Evolutionary conservation across 2,888 invertebrate species (phyloP).

Genomic region (Fragum sueziense): DNA sequence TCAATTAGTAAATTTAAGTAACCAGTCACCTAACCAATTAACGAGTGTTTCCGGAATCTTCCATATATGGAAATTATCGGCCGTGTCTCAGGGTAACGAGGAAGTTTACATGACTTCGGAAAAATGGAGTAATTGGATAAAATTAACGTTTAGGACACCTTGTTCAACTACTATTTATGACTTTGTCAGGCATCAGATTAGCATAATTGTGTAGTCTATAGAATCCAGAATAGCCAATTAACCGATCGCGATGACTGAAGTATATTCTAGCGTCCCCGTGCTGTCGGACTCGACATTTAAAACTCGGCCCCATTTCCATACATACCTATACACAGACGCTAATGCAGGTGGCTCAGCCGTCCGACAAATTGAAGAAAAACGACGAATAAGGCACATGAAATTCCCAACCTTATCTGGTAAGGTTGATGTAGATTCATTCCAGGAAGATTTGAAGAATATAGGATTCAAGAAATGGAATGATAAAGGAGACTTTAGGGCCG

Average conservation of each 20-base stretch:
- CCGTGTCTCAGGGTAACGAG: conserved; percentile 70
- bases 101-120: conserved; percentile 73
- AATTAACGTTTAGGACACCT: background rate
- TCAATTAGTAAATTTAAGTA: background rate
- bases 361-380: conserved; percentile 74
- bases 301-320: conserved; percentile 73
- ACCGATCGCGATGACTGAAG: conserved; percentile 65
- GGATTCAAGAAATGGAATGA: conserved; percentile 77
- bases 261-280: conserved; percentile 62
- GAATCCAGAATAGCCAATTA: background rate
- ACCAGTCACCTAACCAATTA: background rate
- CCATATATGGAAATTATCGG: conserved; percentile 69
- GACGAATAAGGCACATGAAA: conserved; percentile 77
- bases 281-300: conserved; percentile 75
- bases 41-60: conserved; percentile 55
- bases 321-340: conserved; percentile 73
- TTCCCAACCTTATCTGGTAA: conserved; percentile 75
- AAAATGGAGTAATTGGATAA: conserved; percentile 36
- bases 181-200: background rate
- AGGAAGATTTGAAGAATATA: conserved; percentile 60
- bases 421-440: conserved; percentile 76
- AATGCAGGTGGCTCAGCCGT: conserved; percentile 74
- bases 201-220: background rate
- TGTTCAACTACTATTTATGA: conserved; percentile 8
- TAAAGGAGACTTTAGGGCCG: conserved; percentile 74